Base-by-base conservation (phyloP, 2,797 vertebrate species). In the Acanthis flammea region DNA sequence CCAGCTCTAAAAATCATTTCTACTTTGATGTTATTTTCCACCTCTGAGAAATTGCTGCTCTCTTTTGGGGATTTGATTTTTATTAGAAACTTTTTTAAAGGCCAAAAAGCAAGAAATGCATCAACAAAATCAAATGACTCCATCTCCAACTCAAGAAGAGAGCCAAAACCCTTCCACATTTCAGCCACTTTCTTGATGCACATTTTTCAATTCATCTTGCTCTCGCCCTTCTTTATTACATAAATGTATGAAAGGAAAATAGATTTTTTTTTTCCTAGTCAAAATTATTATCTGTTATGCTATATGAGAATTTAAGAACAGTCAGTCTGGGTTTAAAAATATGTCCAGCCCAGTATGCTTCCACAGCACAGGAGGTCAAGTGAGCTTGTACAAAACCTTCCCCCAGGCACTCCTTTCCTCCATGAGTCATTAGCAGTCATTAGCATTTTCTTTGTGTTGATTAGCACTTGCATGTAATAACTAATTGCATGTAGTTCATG, bases 11-110 rank as follows among this genome's bases (percentile, higher is more conserved):
- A 96, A 83, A 93, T 93, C 78, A 78, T 87, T 96, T 95, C 61
- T 77, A 83, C 75, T 93, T 88, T 72, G 81, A 96, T 83, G 54
- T 68, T 92, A 83, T 96, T 96, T 95, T 95, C 86, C 35, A 77
- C 86, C 74, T 85, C 68, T 91, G 87, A 94, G 95, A 96, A 94
- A 93, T 66, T 75, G 75, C 76, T 62, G 30, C 33, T 89, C 71
- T 89, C 89, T 94, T 95, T 92, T 51, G 78, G 85, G 65, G 81
- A 89, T 95, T 91, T 91, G 61, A 92, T 94, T 95, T 96, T 93
- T 91, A 94, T 96, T 90, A 95, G 75, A 93, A 96, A 86, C 62
- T 87, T 92, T 92, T 91, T 77, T 79, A 92, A 95, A 96, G 92
- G 89, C 87, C 94, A 94, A 58, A 94, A 92, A 92, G 42, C 66